Conservation (phyloP, 2,888 invertebrate species). For the Encarsia formosa region DNA sequence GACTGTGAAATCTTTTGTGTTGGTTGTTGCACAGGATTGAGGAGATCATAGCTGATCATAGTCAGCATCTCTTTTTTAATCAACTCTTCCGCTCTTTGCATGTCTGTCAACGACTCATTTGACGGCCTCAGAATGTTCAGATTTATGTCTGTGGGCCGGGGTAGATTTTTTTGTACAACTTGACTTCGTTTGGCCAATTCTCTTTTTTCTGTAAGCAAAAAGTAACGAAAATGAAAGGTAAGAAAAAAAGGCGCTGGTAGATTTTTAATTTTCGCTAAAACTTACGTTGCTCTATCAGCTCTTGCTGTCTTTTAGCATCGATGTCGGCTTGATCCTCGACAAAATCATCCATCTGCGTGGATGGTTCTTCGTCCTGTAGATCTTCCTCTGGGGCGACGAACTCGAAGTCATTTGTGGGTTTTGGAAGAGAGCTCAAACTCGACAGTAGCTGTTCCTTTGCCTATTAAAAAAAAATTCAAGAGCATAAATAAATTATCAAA, state of each 20-base stretch:
- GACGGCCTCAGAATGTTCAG: constrained; percentile 73
- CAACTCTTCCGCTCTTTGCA: constrained; percentile 91
- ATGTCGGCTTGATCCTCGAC: constrained; percentile 85
- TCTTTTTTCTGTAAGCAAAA: constrained; percentile 58
- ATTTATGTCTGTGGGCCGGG: constrained; percentile 77
- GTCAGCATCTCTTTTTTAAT: constrained; percentile 95
- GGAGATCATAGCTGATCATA: constrained; percentile 87
- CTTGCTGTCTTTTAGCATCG: constrained; percentile 67
- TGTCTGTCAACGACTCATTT: constrained; percentile 72
- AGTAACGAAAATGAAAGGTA: too few species aligned
- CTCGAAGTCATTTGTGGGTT: constrained; percentile 96
- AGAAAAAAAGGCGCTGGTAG: too few species aligned
- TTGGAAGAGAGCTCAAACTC: constrained; percentile 77
- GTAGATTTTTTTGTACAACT: constrained; percentile 79
- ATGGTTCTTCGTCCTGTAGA: constrained; percentile 53
- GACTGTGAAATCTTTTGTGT: too few species aligned
- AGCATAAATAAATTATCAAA: not conserved
- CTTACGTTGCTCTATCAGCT: constrained; percentile 64
- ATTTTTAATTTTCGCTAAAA: too few species aligned
- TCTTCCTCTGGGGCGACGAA: constrained; percentile 92
- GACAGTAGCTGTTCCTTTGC: constrained; percentile 70
- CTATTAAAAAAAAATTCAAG: constrained; percentile 39
- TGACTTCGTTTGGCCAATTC: constrained; percentile 76
- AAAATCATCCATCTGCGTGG: constrained; percentile 35
- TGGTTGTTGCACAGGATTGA: constrained; percentile 69